Evolutionary conservation across 2,113 vertebrate species (phyloP), one percentile per base, ranked within the genome.

Genomic region (Phoenicopterus ruber): DNA sequence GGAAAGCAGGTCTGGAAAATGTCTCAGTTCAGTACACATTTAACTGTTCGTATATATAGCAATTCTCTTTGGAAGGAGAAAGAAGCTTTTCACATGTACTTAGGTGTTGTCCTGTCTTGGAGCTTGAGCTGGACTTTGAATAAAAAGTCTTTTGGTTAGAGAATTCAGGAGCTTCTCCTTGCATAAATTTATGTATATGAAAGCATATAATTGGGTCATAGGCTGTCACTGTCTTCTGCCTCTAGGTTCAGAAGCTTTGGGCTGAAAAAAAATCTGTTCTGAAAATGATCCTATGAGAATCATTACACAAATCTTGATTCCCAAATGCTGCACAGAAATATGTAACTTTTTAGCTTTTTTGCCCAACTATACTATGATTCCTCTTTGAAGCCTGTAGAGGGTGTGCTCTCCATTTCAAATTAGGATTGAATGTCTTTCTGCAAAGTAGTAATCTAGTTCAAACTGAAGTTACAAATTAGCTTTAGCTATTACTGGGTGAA

Each of bases 381-480:
- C 76, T 82, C 36, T 82, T 69, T 66, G 61, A 84, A 91, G 70
- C 97, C 97, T 95, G 91, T 69, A 97, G 97, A 93, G 96, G 97
- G 96, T 92, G 96, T 92, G 46, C 94, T 95, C 58, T 94, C 57
- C 95, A 92, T 96, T 94, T 82, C 66, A 85, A 82, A 96, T 76
- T 52, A 72, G n/a, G 19, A 57, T n/a, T 29, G 6, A 63, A 63
- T 49, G 40, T 72, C 59, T 88, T 87, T 77, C 76, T 92, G 86
- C 82, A 90, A 63, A 79, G 46, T 17, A 79, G 54, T 31, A 44
- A 50, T 52, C n/a, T 32, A 66, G 14, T 47, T 92, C 81, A 79
- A 82, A 72, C 8, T 29, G 36, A 91, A 82, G 49, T 84, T 73
- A 52, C 8, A 38, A 69, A 66, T 76, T 85, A 82, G 42, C 40